Base-by-base conservation (phyloP, 2,797 vertebrate species). In the Poliocrania exsul region DNA sequence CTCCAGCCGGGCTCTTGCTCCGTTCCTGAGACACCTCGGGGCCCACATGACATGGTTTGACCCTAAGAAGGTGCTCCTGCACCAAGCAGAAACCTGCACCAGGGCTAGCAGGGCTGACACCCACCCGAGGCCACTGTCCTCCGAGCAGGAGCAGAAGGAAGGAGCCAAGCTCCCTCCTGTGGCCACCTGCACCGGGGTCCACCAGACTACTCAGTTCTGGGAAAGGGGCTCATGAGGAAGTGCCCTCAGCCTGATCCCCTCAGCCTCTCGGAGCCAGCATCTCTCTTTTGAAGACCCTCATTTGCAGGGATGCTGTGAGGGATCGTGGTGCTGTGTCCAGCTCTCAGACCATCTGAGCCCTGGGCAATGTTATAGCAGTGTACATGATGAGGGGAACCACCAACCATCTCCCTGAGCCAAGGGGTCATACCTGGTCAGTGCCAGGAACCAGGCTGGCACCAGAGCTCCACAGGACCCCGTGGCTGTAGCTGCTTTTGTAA, bases 141-240 rank as follows among this genome's bases (percentile, higher is more conserved):
- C 31, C 0, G 7, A 70, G 69, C 31, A 25, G 57, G 23, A 89
- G 42, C 28, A 35, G 72, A 86, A 86, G 78, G 67, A 92, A 87
- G 92, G 81, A 89, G 90, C 65, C 82, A 88, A 89, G 96, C 96
- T 96, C 96, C 96, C 96, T 96, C 96, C 94, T 96, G 96, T 96
- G 96, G 96, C 93, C 86, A 12, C 61, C 78, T 11, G 65, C 53
- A 11, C 62, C 21, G 4, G 51, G 47, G 11, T 15, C 50, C 20
- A 42, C 69, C 9, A 1, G 8, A 7, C 56, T 33, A 37, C 16
- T n/a, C 60, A 20, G 1, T 24, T 4, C 49, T 31, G 70, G 70
- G 46, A 81, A 81, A 50, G 50, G 60, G 40, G 28, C 28, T 9
- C 9, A 15, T 0, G 3, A 44, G 20, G 23, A 62, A 23, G 1